Base-by-base conservation (phyloP, 2,888 invertebrate genomes). In the Cheilosia vernalis region DNA sequence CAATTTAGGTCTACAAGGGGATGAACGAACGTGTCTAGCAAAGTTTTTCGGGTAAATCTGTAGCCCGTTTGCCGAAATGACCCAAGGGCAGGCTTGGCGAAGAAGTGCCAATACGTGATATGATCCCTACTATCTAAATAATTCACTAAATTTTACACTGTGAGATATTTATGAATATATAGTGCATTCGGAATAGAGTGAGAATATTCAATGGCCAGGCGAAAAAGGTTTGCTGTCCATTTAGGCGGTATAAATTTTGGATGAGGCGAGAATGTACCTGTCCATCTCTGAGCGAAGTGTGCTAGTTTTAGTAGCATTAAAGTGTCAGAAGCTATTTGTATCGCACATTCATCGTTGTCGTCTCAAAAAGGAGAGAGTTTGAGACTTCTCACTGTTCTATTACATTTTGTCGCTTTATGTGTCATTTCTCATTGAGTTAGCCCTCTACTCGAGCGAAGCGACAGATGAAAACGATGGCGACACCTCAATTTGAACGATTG, bases 31-130 rank as follows among this genome's bases (percentile, higher is more conserved):
- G 80, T 80, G 70, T 67, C 49, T 24, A 13, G 58, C 30, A 58
- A 64, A 30, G 44, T 37, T 56, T 44, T 66, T 47, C 40, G 51
- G 19, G 47, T 74, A 66, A 66, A n/a, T 17, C 33, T 37, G 40
- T 19, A 27, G 30, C 40, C 58, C 6, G 21, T 21, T 66, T 42
- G 9, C 49, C 55, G 30, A 61, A 81, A 81, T 73, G 76, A 70
- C 79, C 73, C 70, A 69, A 40, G 64, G 70, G 76, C 21, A 70
- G 64, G 37, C 24, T 69, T 64, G 51, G 44, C 33, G 24, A 73
- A 53, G 56, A 80, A 84, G 81, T 77, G 61, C 61, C 37, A 66
- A 49, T 72, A 85, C 81, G 85, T 85, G 81, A 72, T 81, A 72
- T 67, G 44, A 85, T 72, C 85, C 81, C 7, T 58, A n/a, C 44